A percentile compares a stretch with the other conserved stretches of the same genome.
Evolutionary conservation across 1,140 invertebrate genomes (phyloP).

Genomic region (Cherax destructor): DNA sequence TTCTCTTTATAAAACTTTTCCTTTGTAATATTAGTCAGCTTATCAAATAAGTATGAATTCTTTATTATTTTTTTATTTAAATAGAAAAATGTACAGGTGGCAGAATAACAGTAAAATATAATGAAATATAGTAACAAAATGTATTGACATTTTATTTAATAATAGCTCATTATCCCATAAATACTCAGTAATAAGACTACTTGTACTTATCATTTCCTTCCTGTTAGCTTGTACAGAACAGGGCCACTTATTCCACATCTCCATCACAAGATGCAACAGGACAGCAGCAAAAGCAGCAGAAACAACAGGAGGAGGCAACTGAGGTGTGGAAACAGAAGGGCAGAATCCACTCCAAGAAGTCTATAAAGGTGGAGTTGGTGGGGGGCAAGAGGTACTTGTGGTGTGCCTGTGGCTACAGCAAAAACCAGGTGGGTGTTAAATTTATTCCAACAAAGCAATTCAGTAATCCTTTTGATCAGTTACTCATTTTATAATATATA

Average conservation of each 20-base stretch:
- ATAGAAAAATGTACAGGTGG: no score
- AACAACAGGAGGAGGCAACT: background rate
- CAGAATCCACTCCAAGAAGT: slow-evolving; percentile 89
- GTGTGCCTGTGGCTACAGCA: slow-evolving; percentile 95
- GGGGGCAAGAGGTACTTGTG: slow-evolving; percentile 90
- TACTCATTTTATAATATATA: background rate
- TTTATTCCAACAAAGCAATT: no score
- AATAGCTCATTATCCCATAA: no score
- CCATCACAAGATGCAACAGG: background rate
- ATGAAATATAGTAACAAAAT: no score
- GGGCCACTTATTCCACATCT: background rate
- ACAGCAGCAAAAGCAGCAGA: background rate
- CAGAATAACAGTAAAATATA: no score
- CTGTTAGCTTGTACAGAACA: background rate
- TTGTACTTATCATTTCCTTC: no score
- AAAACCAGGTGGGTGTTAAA: slow-evolving; percentile 80
- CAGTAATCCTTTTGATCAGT: background rate
- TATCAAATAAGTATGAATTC: no score
- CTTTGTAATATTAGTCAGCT: no score
- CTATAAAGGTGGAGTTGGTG: slow-evolving; percentile 86
- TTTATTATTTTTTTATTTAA: no score
- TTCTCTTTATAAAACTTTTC: no score
- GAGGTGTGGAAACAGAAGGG: slow-evolving; percentile 78
- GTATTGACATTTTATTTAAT: no score
- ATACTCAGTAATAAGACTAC: no score